Evolutionary conservation across 2,113 vertebrate species (phyloP).

Genomic region (Enhydra lutris): DNA sequence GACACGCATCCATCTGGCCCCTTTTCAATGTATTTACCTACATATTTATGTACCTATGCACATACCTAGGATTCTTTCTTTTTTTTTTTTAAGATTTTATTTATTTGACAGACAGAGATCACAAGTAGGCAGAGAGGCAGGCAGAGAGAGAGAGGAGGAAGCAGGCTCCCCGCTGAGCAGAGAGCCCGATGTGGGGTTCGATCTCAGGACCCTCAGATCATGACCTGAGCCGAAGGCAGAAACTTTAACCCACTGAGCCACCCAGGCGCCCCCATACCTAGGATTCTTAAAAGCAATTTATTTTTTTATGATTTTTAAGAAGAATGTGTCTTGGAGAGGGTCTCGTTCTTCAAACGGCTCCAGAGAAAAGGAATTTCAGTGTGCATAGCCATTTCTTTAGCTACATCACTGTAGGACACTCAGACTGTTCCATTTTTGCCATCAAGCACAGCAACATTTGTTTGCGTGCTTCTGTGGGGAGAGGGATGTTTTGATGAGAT

Average conservation of each 20-base stretch:
- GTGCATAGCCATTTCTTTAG: fast-evolving
- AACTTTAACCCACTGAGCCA: no score
- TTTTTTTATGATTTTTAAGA: not conserved
- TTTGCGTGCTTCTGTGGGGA: not conserved
- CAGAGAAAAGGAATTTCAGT: not conserved
- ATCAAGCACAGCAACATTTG: not conserved
- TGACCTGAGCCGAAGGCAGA: no score
- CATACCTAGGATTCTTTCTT: not conserved
- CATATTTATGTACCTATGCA: not conserved
- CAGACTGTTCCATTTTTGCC: not conserved
- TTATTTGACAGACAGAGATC: no score
- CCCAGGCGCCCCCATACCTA: not conserved
- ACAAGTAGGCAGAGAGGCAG: no score
- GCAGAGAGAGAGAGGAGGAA: no score
- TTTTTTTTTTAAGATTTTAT: not conserved
- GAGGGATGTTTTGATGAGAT: not conserved
- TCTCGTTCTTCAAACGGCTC: not conserved
- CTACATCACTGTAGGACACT: not conserved
- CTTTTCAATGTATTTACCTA: not conserved
- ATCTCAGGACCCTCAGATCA: no score
- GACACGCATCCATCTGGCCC: not conserved
- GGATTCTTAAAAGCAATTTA: not conserved
- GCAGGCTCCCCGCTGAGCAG: no score
- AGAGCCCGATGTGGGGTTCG: fast-evolving
- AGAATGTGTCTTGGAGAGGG: not conserved